A percentile compares a stretch with the other conserved stretches of the same genome.
phyloP scores from a whole-genome alignment of 2,113 vertebrate species.

The Eurypyga helias region DNA sequence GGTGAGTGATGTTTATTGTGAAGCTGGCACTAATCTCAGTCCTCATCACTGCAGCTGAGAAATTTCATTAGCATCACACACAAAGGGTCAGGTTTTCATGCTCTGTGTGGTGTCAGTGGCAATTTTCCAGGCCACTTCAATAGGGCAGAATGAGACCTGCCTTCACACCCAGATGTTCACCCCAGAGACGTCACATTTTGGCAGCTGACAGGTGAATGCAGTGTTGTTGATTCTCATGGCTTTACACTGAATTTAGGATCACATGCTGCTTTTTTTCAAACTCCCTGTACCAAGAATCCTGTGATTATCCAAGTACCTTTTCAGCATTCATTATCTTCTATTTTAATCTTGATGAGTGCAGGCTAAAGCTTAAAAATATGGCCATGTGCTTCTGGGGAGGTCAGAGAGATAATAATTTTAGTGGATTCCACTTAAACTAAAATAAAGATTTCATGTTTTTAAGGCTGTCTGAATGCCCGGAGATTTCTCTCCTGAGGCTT shows the following conservation, averaged over 20 bases:
- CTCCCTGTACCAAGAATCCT: neutral
- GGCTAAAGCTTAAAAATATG: neutral
- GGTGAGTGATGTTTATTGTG: neutral
- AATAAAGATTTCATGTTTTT: neutral
- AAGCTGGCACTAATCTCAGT: neutral
- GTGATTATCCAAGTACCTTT: neutral
- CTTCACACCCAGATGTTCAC: neutral
- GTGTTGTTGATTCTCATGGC: neutral
- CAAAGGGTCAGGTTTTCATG: neutral
- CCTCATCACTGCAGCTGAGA: slow-evolving; percentile 23
- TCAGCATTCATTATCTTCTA: neutral
- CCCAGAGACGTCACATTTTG: neutral
- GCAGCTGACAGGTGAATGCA: neutral
- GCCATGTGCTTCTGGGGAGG: neutral
- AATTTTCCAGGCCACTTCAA: slow-evolving; percentile 18
- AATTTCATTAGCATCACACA: slow-evolving; percentile 24
- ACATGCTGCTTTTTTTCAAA: neutral
- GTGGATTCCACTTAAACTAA: neutral
- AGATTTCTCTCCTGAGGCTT: neutral
- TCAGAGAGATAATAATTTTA: neutral
- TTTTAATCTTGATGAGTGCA: neutral
- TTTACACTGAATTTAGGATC: neutral
- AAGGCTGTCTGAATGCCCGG: neutral
- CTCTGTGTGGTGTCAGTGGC: neutral
- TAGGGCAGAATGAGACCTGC: neutral